Conservation (phyloP, 2,797 vertebrate species). For the Glossophaga mutica region DNA sequence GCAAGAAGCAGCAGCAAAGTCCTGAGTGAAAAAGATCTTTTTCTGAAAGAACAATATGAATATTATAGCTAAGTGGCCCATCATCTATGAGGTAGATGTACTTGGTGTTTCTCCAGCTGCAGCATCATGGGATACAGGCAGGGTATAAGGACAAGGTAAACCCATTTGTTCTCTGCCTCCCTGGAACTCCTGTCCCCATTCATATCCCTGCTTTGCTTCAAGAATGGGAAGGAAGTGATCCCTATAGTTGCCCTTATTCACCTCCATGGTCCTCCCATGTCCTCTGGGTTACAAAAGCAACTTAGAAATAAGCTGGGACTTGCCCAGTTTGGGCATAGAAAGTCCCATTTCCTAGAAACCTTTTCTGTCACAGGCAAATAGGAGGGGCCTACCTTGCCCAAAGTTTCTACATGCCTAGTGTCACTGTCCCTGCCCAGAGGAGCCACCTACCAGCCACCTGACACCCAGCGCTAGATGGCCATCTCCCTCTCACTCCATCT, state of each 20-base stretch:
- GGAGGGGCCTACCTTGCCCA: background rate
- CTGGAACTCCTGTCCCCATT: background rate
- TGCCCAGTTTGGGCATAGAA: background rate
- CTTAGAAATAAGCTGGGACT: background rate
- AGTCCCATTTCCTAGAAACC: background rate
- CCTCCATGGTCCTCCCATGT: background rate
- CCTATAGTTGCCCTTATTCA: background rate
- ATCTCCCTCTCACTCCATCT: background rate
- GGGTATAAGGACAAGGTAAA: background rate
- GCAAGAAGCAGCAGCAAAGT: background rate
- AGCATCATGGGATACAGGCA: background rate
- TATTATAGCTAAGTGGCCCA: background rate
- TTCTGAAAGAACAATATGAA: background rate
- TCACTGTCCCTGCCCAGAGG: background rate
- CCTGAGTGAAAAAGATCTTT: background rate
- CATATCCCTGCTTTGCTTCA: background rate
- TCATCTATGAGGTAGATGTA: background rate
- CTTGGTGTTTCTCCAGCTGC: background rate
- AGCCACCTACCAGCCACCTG: background rate
- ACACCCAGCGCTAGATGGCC: background rate
- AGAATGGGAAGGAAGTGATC: background rate
- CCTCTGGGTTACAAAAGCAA: background rate
- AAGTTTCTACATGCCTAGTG: background rate
- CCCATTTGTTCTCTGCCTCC: background rate
- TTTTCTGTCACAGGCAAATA: background rate